Conservation (phyloP, 2,888 invertebrate species). For the Corbicula japonica region DNA sequence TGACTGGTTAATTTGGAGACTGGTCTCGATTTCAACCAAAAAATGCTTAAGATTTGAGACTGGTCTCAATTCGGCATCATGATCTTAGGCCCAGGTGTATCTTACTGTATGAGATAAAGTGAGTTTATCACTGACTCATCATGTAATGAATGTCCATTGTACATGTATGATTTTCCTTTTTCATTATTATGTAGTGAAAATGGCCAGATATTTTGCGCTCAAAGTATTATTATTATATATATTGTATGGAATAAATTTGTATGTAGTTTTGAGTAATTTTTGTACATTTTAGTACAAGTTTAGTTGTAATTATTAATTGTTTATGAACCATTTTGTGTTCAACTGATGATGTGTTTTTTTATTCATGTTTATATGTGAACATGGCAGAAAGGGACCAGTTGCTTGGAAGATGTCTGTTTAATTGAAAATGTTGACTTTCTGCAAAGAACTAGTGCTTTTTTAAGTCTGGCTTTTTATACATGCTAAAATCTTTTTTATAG, state of each 20-base stretch:
- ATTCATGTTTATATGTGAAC: constrained; percentile 8
- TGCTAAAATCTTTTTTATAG: no score
- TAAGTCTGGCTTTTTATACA: no score
- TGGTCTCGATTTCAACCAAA: neutral
- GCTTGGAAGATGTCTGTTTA: constrained; percentile 1
- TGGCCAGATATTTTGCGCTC: constrained; percentile 35
- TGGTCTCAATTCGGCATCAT: neutral
- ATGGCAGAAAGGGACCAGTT: neutral
- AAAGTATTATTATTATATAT: constrained; percentile 17
- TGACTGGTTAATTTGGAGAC: no score
- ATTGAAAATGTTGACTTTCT: neutral
- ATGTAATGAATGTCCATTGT: neutral
- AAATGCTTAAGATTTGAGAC: neutral
- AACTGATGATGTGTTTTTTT: constrained; percentile 7
- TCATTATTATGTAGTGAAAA: constrained; percentile 19
- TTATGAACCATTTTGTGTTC: constrained; percentile 43
- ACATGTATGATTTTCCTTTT: constrained; percentile 4
- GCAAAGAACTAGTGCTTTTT: no score
- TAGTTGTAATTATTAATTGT: constrained; percentile 26
- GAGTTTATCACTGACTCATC: neutral
- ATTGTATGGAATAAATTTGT: constrained; percentile 20
- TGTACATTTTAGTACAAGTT: constrained; percentile 29
- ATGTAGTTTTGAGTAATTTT: constrained; percentile 25
- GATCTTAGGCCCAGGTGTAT: constrained; percentile 12
- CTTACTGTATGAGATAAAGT: constrained; percentile 11